These are phyloP conservation scores for Troilus luridus DNA, from an alignment of 2,888 invertebrate species.

Conservation along the genomic window DNA sequence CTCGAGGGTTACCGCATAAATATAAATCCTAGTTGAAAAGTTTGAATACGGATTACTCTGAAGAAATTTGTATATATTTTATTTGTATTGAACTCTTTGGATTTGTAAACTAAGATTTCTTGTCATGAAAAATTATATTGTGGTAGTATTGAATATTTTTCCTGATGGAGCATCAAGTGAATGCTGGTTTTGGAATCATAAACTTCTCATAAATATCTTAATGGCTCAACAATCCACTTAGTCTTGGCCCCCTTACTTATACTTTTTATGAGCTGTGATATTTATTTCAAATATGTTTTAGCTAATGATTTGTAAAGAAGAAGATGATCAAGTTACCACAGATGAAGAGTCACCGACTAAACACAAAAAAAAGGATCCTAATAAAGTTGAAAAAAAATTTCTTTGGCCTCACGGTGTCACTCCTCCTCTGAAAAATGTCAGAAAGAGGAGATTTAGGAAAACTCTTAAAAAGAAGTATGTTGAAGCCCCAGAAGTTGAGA, in stretches of 20 bases:
- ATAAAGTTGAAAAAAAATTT: constrained; percentile 91
- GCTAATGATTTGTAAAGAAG: constrained; percentile 89
- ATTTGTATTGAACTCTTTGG: no score
- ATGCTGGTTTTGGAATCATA: no score
- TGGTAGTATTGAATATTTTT: no score
- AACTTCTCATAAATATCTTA: no score
- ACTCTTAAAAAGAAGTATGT: constrained; percentile 97
- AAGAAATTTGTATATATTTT: no score
- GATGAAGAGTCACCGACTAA: constrained; percentile 86
- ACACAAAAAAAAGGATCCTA: constrained; percentile 87
- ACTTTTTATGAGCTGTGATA: not conserved
- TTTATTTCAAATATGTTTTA: constrained; percentile 67
- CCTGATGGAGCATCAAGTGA: no score
- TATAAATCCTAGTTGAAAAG: no score
- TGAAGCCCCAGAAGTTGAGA: constrained; percentile 97
- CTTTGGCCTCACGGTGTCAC: constrained; percentile 96
- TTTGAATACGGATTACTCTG: no score
- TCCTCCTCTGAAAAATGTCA: constrained; percentile 95
- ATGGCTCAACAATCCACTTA: no score
- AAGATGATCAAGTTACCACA: constrained; percentile 82
- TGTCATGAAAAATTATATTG: no score
- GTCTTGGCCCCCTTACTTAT: not conserved
- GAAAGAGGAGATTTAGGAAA: constrained; percentile 92
- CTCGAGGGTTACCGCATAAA: no score
- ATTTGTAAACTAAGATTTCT: no score